Base-by-base conservation (phyloP, 2,797 vertebrate genomes). In the Cossypha polioptera region DNA sequence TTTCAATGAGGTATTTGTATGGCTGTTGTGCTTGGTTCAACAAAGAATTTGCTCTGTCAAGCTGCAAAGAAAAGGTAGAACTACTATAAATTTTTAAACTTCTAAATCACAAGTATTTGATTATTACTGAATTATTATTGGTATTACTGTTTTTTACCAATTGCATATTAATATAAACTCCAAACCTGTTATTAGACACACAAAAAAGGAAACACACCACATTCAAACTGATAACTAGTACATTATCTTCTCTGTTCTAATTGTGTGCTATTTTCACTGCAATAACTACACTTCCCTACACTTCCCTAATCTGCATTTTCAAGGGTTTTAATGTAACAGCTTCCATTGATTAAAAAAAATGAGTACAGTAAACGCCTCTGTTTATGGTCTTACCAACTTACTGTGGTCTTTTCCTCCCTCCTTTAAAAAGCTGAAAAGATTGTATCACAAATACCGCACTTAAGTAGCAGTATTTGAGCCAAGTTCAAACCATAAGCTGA, bases 1-100 rank as follows among this genome's bases (percentile, higher is more conserved):
- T 98, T 92, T 99, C 99, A 38, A 99, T 98, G 80, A 99, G 98
- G 93, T 99, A 99, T 96, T 99, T 99, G 84, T 99, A 98, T 3
- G 99, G 99, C 84, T 99, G 99, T 66, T 99, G 99, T 31, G 98
- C 97, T 97, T 99, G 99, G 96, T 97, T 98, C 85, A 99, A 94
- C 78, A 99, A 98, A 67, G 98, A 98, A 96, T 99, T 99, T 90
- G 99, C 98, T 86, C 97, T 98, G 54, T 98, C 97, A 96, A 99
- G 97, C 99, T 99, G 95, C 65, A 95, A 91, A 79, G 94, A 90
- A 93, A 82, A 61, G 90, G 43, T 11, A 19, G 79, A 81, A 92
- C 57, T 50, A 53, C 7, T n/a, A 26, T 5, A 61, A 45, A 16
- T 74, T 50, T 38, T 74, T 36, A 51, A 53, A 83, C 50, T 59